Conservation (phyloP, 2,113 vertebrate species). For the Albula goreensis region DNA sequence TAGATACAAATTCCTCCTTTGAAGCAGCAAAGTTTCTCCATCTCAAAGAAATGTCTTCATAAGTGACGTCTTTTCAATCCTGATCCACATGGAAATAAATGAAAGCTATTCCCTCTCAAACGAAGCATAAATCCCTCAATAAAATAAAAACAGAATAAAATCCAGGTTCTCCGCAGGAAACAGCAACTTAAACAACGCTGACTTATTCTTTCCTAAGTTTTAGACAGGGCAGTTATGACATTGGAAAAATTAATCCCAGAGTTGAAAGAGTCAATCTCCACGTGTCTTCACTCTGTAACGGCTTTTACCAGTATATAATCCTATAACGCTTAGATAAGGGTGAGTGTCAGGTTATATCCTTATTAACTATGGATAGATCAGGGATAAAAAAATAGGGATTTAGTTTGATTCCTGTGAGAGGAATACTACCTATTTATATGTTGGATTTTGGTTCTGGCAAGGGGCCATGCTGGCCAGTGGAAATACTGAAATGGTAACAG, state of each 20-base stretch:
- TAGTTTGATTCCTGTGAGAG: conserved; percentile 29
- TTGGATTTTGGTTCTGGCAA: background rate
- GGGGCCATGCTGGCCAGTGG: conserved; percentile 42
- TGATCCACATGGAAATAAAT: conserved; percentile 53
- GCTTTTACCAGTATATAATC: conserved; percentile 57
- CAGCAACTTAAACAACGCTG: conserved; percentile 34
- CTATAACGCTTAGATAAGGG: conserved; percentile 23
- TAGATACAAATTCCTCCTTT: background rate
- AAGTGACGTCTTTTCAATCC: conserved; percentile 17
- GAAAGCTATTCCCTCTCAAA: conserved; percentile 42
- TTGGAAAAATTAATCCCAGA: conserved; percentile 51
- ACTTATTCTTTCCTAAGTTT: conserved; percentile 41
- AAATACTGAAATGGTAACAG: conserved; percentile 60
- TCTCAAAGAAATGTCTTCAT: too few relatives aligned
- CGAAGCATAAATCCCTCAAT: conserved; percentile 44
- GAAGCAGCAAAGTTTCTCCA: background rate
- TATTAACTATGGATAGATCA: conserved; percentile 41
- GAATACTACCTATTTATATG: conserved; percentile 42
- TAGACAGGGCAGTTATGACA: conserved; percentile 20
- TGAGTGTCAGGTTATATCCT: conserved; percentile 49
- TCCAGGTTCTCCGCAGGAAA: conserved; percentile 43
- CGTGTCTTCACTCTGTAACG: conserved; percentile 44
- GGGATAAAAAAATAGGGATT: conserved; percentile 39
- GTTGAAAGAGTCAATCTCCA: conserved; percentile 47
- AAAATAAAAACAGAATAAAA: background rate